Base-by-base conservation (phyloP, 2,113 vertebrate genomes). In the Otolemur garnettii region DNA sequence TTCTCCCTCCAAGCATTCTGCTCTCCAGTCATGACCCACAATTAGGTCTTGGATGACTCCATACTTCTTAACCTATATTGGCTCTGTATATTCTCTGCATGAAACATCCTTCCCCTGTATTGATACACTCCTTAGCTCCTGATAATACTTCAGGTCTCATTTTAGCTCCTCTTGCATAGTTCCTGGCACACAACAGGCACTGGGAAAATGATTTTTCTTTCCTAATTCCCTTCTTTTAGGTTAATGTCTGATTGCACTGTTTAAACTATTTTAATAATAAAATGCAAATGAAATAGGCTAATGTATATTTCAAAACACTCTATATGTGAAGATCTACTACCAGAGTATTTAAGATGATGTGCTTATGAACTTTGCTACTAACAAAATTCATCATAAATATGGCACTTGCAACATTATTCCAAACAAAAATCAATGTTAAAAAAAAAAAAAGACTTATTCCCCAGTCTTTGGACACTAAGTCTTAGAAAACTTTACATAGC, bases 251-350 rank as follows among this genome's bases (percentile, higher is more conserved):
- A 55, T n/a, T 93, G 42, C 53, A 9, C 13, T 93, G 60, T n/a
- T 94, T 38, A 74, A 93, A 74, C 82, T 87, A 94, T 95, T 87
- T 87, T 74, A 95, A 14, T 86, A 86, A 74, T 74, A 83, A 97
- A 90, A 94, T 50, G 66, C 53, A 89, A 94, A 84, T 50, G 22
- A 74, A 57, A 62, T 57, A 83, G 71, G 17, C 11, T 88, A 59
- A 93, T 87, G 64, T 90, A n/a, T 38, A 90, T 91, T 90, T 88
- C 77, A 30, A 90, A 82, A 78, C 26, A 90, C 84, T 92, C 22
- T 78, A 60, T 81, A 50, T 74, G 35, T 68, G 38, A 87, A 55
- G 69, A 82, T 82, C 26, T 82, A 55, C 13, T 60, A 86, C 89
- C 3, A 92, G 7, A 92, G 68, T 82, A 87, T 60, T 92, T 87